Base-by-base conservation (phyloP, 1,140 invertebrate species). In the Drosophila nikananu region DNA sequence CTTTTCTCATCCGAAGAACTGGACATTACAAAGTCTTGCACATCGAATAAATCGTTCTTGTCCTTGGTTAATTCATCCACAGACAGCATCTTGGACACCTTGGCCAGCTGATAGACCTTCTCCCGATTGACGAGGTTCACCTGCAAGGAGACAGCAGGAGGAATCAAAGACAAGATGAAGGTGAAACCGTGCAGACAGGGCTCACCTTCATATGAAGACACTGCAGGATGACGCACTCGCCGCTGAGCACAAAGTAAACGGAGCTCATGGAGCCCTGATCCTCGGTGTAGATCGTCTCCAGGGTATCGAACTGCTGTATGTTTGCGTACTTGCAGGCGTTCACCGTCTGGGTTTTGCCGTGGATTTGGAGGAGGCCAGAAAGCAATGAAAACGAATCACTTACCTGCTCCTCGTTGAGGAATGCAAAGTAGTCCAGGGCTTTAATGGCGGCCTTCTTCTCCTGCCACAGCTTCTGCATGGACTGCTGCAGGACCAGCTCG, bases 221-320 rank as follows among this genome's bases (percentile, higher is more conserved):
- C 58, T 93, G 92, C n/a, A 93, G 54, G 7, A 93, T 72, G 4
- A 82, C 80, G 19, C 92, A 93, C 54, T 93, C 86, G 13, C 92
- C 92, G 52, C 92, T 93, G 4, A 93, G 59, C 3, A 93, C 75
- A 49, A 93, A 93, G 49, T 92, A 80, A 0, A 92, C 90, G 37
- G 54, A 80, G 41, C 81, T 90, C 10, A 86, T 35, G 7, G 75
- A 70, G 4, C 92, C 89, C 23, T 76, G 55, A 37, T 89, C 89
- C 25, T 92, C 86, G 3, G 81, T 79, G 21, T 82, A 92, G 32
- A 93, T 93, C 2, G 80, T 91, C 21, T 91, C 55, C 42, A 91
- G 30, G 6, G 92, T 83, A 52, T 92, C 74, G 21, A 73, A 93
- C 46, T 93, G 89, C 0, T 63, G 65, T 8, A 93, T 57, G 19